Conservation (phyloP, 2,888 invertebrate species). For the Drosophila cognata region DNA sequence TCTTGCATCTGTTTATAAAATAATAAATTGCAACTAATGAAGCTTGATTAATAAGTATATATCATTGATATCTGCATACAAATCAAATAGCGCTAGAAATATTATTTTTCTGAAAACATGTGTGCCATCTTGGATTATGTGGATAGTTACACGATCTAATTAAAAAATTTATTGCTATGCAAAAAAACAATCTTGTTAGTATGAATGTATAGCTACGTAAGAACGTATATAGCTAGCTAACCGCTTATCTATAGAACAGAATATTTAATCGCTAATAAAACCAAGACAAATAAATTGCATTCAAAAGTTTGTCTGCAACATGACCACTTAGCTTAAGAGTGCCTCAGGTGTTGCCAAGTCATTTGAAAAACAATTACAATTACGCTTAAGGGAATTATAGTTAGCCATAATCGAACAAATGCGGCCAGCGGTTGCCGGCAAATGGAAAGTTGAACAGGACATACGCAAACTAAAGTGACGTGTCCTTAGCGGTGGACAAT, state of each 20-base stretch:
- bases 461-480: constrained; percentile 58
- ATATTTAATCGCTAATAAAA: constrained; percentile 13
- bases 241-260: neutral
- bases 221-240: neutral
- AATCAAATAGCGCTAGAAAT: neutral
- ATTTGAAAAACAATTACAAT: constrained; percentile 30
- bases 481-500: constrained; percentile 63
- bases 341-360: constrained; percentile 3
- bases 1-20: neutral
- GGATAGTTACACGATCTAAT: neutral
- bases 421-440: neutral
- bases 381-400: constrained; percentile 38
- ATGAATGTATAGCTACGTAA: neutral
- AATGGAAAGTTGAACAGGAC: constrained; percentile 11
- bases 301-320: neutral
- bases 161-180: neutral
- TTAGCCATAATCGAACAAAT: constrained; percentile 26
- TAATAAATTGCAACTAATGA: neutral
- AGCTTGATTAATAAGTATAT: neutral
- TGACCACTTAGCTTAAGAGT: neutral
- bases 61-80: neutral
- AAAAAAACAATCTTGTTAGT: neutral
- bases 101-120: neutral
- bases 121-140: neutral
- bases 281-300: constrained; percentile 3